Conservation (phyloP, 2,113 vertebrate species). For the rabbit (Oryctolagus cuniculus) region mOryCun1.1 NC_091435.1:118713001-118713500, state of each 20-base stretch:
- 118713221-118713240: neutral
- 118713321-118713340: neutral
- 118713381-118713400: neutral
- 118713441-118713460: neutral
- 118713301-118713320: constrained; percentile 1
- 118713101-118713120: neutral
- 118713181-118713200: neutral
- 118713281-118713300: neutral
- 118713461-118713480: neutral
- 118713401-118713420: neutral
- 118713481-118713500: neutral
- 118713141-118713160: neutral
- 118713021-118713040: neutral
- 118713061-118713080: neutral
- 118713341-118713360: neutral
- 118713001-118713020: neutral
- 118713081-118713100: neutral
- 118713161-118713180: fast-evolving
- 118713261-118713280: neutral
- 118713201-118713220: neutral
- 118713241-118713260: neutral
- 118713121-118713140: too few species aligned
- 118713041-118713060: neutral
- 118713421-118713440: neutral
- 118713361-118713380: neutral